These are phyloP conservation scores for Neosilurus mollespiculum DNA, from an alignment of 2,797 vertebrate genomes.

Conservation along the genomic window DNA sequence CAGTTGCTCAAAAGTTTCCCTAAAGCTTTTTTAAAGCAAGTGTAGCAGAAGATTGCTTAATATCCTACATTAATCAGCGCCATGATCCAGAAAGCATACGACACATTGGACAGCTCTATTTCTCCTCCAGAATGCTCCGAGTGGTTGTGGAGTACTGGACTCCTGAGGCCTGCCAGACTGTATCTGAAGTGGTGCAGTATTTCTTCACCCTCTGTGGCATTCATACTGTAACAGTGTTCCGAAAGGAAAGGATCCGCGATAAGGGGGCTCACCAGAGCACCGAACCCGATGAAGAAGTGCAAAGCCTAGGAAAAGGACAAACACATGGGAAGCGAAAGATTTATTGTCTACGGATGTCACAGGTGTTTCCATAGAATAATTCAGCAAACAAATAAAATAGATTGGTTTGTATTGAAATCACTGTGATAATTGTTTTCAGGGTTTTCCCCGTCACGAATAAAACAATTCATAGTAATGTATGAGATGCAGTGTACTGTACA, in stretches of 20 bases:
- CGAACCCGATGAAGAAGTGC: constrained; percentile 96
- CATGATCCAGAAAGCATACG: constrained; percentile 99
- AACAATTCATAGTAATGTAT: neutral
- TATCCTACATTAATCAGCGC: constrained; percentile 90
- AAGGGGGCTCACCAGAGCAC: constrained; percentile 92
- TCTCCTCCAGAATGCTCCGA: constrained; percentile 45
- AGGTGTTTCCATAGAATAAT: neutral
- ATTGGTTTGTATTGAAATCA: no score
- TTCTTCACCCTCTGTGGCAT: constrained; percentile 76
- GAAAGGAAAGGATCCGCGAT: constrained; percentile 97
- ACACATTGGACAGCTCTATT: constrained; percentile 75
- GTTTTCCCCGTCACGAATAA: neutral
- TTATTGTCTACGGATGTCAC: neutral
- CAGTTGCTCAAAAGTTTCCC: neutral
- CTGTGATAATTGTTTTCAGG: neutral
- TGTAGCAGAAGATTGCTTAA: neutral
- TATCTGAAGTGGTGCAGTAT: constrained; percentile 79
- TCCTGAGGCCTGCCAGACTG: constrained; percentile 65
- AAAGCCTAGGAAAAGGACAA: constrained; percentile 77
- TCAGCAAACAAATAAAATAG: neutral
- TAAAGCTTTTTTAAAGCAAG: neutral
- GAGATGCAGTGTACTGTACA: neutral
- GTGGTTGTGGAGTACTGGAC: constrained; percentile 46
- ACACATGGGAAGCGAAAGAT: neutral
- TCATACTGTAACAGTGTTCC: constrained; percentile 67